phyloP scores from a whole-genome alignment of 2,113 vertebrate genomes.

The Zingel zingel region DNA sequence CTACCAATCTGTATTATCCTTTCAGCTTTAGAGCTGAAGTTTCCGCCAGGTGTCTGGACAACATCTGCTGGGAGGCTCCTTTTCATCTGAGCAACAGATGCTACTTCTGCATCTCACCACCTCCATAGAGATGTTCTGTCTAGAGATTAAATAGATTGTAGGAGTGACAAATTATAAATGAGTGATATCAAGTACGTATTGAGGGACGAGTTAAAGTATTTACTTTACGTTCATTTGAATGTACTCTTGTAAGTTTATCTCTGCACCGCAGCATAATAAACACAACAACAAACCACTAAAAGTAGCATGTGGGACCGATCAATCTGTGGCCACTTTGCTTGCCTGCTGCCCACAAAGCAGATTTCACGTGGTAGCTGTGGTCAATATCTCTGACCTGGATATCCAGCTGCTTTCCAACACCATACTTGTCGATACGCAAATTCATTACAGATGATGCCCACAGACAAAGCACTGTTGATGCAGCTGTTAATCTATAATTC shows the following conservation, averaged over 20 bases:
- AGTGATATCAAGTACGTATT: slow-evolving; percentile 29
- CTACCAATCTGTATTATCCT: slow-evolving; percentile 19
- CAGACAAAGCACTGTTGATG: slow-evolving; percentile 49
- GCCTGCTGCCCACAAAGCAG: slow-evolving; percentile 65
- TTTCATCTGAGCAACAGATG: slow-evolving; percentile 58
- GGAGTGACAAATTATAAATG: slow-evolving; percentile 43
- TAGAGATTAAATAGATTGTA: slow-evolving; percentile 37
- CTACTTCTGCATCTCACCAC: slow-evolving; percentile 13
- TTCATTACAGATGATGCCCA: slow-evolving; percentile 73
- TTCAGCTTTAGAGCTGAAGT: slow-evolving; percentile 17
- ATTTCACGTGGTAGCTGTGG: slow-evolving; percentile 69
- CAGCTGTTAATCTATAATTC: slow-evolving; percentile 63
- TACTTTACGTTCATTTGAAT: not conserved
- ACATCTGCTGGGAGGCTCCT: slow-evolving; percentile 50
- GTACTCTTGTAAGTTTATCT: slow-evolving; percentile 15
- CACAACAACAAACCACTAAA: slow-evolving; percentile 36
- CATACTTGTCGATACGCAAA: slow-evolving; percentile 74
- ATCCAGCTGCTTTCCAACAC: slow-evolving; percentile 63
- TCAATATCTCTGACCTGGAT: slow-evolving; percentile 86
- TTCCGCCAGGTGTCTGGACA: slow-evolving; percentile 44
- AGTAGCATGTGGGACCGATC: slow-evolving; percentile 65
- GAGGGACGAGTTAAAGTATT: slow-evolving; percentile 1
- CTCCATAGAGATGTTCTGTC: slow-evolving; percentile 30
- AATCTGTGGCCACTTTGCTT: slow-evolving; percentile 73
- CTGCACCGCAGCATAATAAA: slow-evolving; percentile 25